Percentiles rank a stretch among this genome's conserved stretches.
phyloP scores from a whole-genome alignment of 2,113 vertebrate species.

The Tetrax tetrax region DNA sequence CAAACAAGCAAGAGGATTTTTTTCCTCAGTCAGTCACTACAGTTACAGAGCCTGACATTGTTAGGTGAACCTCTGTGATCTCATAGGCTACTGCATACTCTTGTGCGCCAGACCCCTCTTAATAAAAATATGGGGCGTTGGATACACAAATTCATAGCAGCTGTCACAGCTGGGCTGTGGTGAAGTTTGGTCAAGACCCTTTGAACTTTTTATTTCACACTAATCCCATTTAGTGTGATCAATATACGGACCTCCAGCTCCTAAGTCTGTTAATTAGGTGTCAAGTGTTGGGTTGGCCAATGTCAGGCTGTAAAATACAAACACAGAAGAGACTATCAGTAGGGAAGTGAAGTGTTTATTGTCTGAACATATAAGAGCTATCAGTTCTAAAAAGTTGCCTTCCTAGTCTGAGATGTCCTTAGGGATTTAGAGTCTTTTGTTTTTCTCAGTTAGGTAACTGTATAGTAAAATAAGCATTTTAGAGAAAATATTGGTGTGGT shows the following conservation, averaged over 20 bases:
- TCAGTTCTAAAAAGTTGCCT: constrained; percentile 1
- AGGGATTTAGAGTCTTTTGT: background rate
- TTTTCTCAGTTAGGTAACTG: background rate
- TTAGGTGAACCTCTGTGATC: constrained; percentile 38
- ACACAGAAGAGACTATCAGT: constrained; percentile 23
- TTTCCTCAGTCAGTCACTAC: constrained; percentile 36
- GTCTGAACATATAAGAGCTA: constrained; percentile 21
- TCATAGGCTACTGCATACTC: background rate
- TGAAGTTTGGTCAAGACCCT: constrained; percentile 70
- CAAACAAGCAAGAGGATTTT: constrained; percentile 32
- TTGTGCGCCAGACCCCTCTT: background rate
- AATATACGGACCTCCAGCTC: constrained; percentile 66
- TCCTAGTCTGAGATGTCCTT: background rate
- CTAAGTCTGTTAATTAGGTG: constrained; percentile 69
- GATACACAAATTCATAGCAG: constrained; percentile 59
- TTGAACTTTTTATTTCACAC: constrained; percentile 71
- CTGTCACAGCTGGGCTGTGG: constrained; percentile 60
- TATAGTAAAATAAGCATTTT: background rate
- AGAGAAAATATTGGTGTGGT: background rate
- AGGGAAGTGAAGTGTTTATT: constrained; percentile 65
- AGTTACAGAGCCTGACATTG: constrained; percentile 58
- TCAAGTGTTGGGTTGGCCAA: constrained; percentile 64
- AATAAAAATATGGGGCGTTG: constrained; percentile 45
- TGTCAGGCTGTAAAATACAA: constrained; percentile 67
- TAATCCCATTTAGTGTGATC: constrained; percentile 72